Conservation (phyloP, 1,140 invertebrate species). For the Bathynomus jamesi region DNA sequence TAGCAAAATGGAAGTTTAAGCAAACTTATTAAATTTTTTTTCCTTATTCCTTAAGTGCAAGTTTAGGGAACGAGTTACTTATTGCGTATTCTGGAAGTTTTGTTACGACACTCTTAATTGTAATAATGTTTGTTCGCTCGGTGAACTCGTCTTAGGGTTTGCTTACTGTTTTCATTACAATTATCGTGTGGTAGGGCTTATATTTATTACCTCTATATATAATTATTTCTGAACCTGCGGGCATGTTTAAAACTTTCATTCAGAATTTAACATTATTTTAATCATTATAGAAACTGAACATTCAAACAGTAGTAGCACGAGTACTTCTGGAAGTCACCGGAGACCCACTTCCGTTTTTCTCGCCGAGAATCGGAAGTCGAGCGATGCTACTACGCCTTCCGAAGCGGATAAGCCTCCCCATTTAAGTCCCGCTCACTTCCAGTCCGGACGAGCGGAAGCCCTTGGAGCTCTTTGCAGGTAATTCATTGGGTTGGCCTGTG, state of each 20-base stretch:
- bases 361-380: conserved; percentile 18
- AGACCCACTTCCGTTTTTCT: conserved; percentile 30
- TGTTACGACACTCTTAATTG: no score
- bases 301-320: conserved; percentile 15
- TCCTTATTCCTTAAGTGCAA: no score
- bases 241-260: neutral
- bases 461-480: conserved; percentile 64
- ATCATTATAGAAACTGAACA: neutral
- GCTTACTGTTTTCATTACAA: neutral
- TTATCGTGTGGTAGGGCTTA: neutral
- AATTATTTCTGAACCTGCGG: neutral
- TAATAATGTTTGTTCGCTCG: no score
- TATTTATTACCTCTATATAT: neutral
- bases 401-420: conserved; percentile 30
- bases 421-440: conserved; percentile 43
- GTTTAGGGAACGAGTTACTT: no score
- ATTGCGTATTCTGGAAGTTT: no score
- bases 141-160: no score
- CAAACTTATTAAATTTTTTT: no score
- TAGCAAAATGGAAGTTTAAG: no score
- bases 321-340: neutral
- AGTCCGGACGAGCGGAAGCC: conserved; percentile 85
- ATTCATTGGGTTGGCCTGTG: no score
- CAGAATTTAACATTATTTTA: neutral
- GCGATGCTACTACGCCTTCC: conserved; percentile 15